These are phyloP conservation scores for Aricia agestis DNA, from an alignment of 1,140 invertebrate species.

Conservation along the genomic window DNA sequence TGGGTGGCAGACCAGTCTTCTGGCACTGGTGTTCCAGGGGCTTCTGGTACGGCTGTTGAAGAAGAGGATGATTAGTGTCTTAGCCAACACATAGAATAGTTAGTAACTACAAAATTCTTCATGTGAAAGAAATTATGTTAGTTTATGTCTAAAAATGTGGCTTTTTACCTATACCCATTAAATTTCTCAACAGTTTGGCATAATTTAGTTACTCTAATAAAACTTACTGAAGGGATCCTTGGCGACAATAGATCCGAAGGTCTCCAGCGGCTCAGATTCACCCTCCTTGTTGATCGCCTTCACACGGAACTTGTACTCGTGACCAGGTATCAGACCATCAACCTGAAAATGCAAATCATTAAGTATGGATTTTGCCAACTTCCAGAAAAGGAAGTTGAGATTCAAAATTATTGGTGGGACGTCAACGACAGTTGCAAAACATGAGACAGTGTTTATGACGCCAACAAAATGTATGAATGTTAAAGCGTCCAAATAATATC, in stretches of 20 bases:
- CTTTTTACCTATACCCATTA: too few relatives aligned
- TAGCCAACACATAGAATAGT: too few relatives aligned
- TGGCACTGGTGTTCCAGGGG: slow-evolving; percentile 90
- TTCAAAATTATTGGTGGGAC: too few relatives aligned
- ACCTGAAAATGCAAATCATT: slow-evolving; percentile 71
- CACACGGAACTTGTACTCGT: slow-evolving; percentile 98
- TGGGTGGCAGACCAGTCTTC: slow-evolving; percentile 95
- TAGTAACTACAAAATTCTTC: too few relatives aligned
- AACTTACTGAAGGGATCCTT: slow-evolving; percentile 96
- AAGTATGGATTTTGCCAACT: too few relatives aligned
- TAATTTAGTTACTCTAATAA: neutral
- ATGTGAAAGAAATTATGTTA: too few relatives aligned
- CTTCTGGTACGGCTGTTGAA: slow-evolving; percentile 79
- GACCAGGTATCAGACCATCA: slow-evolving; percentile 91
- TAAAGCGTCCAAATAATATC: too few relatives aligned
- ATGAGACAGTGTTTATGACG: too few relatives aligned
- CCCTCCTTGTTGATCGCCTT: slow-evolving; percentile 98
- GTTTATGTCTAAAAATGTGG: too few relatives aligned
- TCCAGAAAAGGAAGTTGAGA: too few relatives aligned
- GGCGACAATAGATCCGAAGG: slow-evolving; percentile 92
- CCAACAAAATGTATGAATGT: too few relatives aligned
- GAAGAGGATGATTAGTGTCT: neutral
- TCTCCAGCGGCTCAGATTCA: slow-evolving; percentile 97
- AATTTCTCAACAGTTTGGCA: neutral
- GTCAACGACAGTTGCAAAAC: too few relatives aligned